Percentiles rank a stretch among this genome's conserved stretches.
phyloP scores from a whole-genome alignment of 53 echinoderm and acorn worm species.

The Holothuria scabra region DNA sequence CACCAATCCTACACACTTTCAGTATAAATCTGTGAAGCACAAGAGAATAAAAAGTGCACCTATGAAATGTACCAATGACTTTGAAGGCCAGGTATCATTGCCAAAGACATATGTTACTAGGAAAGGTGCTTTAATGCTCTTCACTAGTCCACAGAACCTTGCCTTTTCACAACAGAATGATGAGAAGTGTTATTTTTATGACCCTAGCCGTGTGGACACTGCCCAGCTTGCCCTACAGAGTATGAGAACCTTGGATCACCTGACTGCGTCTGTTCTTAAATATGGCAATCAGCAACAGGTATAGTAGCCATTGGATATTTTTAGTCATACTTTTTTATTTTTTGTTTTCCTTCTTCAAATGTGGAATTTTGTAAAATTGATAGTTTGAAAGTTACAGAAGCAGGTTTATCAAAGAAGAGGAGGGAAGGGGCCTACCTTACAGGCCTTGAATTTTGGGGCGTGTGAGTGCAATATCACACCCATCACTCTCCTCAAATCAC shows the following conservation, averaged over 20 bases:
- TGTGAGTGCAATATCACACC: no score
- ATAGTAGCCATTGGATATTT: not conserved
- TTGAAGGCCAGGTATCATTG: conserved; percentile 51
- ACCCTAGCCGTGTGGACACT: conserved; percentile 53
- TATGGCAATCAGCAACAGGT: conserved; percentile 66
- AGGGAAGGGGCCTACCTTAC: no score
- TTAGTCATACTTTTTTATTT: no score
- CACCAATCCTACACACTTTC: conserved; percentile 29
- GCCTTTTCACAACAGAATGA: conserved; percentile 67
- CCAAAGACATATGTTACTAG: conserved; percentile 93
- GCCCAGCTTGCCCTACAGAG: conserved; percentile 59
- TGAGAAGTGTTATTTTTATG: conserved; percentile 71
- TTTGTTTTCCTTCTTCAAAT: no score
- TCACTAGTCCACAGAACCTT: conserved; percentile 80
- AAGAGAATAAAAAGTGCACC: conserved; percentile 70
- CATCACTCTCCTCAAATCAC: no score
- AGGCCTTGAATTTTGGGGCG: no score
- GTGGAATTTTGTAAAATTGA: no score
- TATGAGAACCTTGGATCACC: conserved; percentile 75
- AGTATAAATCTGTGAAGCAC: conserved; percentile 19
- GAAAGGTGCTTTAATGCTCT: conserved; percentile 92
- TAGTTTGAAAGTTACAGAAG: no score
- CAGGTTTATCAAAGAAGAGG: no score
- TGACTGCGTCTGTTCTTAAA: conserved; percentile 79
- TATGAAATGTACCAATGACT: conserved; percentile 11